Evolutionary conservation across 2,113 vertebrate genomes (phyloP).

Genomic region (Syngnathus scovelli): DNA sequence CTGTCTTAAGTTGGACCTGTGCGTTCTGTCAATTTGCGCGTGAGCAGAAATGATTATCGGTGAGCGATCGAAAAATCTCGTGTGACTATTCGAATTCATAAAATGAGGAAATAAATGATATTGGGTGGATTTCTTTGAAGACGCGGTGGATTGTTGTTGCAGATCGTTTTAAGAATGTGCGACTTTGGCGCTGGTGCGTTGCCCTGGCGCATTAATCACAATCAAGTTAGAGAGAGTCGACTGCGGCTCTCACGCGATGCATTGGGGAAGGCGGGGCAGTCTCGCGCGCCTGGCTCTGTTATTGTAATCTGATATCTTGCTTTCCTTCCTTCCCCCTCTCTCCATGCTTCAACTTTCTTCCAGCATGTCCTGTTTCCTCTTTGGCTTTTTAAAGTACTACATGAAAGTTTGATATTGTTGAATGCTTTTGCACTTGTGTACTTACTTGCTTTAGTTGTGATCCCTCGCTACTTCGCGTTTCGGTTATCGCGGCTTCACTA

Average conservation of each 20-base stretch:
- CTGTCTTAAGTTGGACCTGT: constrained; percentile 5
- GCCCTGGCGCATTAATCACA: constrained; percentile 70
- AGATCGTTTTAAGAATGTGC: constrained; percentile 62
- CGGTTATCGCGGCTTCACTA: no score
- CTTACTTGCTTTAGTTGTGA: background rate
- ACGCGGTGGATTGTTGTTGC: background rate
- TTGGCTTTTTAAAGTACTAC: background rate
- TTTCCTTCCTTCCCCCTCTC: background rate
- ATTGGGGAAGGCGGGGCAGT: constrained; percentile 51
- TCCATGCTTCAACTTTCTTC: background rate
- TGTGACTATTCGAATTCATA: background rate
- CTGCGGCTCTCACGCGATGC: constrained; percentile 74
- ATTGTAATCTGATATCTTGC: constrained; percentile 67
- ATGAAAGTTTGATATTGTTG: background rate
- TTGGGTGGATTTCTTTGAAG: background rate
- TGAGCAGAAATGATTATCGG: background rate
- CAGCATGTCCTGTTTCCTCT: constrained; percentile 1
- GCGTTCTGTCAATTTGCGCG: background rate
- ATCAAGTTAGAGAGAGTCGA: constrained; percentile 61
- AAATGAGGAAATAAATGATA: background rate
- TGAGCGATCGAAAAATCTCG: background rate
- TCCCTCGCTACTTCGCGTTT: no score
- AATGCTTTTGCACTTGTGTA: background rate
- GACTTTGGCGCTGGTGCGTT: constrained; percentile 58
- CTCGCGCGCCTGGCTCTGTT: constrained; percentile 46